phyloP scores from a whole-genome alignment of 2,113 vertebrate species.

The Pseudorasbora parva region DNA sequence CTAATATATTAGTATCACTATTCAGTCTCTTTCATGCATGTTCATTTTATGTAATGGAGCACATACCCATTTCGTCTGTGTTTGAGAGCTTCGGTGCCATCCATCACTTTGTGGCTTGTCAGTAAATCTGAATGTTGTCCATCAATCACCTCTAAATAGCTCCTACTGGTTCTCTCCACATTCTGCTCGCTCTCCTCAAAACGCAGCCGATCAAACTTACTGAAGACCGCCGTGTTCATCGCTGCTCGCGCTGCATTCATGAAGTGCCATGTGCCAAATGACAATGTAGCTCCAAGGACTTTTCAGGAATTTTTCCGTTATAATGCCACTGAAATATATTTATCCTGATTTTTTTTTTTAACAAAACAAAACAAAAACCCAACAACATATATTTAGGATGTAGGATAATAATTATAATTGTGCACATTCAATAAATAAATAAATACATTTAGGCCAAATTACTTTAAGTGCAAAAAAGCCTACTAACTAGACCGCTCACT shows the following conservation, averaged over 20 bases:
- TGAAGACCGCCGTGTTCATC: constrained; percentile 97
- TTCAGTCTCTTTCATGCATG: not conserved
- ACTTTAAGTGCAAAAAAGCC: not conserved
- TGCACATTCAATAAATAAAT: not conserved
- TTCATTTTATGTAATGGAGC: not conserved
- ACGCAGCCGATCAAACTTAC: constrained; percentile 89
- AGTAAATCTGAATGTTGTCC: constrained; percentile 82
- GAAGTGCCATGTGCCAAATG: constrained; percentile 15
- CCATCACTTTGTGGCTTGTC: constrained; percentile 82
- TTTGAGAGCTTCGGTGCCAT: constrained; percentile 87
- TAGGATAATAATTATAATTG: not conserved
- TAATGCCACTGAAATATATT: constrained; percentile 54
- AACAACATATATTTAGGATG: not conserved
- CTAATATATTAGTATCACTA: not conserved
- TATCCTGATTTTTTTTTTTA: too few species aligned
- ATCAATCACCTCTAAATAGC: constrained; percentile 87
- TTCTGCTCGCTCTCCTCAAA: constrained; percentile 88
- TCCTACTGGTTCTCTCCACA: constrained; percentile 84
- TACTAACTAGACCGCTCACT: too few species aligned
- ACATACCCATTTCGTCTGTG: constrained; percentile 88
- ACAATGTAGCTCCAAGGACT: constrained; percentile 9
- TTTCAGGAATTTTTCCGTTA: not conserved
- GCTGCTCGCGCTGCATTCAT: constrained; percentile 47
- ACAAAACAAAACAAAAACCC: too few species aligned
- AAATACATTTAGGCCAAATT: too few species aligned